Conservation (phyloP, 2,113 vertebrate genomes). For the Pollachius pollachius region DNA sequence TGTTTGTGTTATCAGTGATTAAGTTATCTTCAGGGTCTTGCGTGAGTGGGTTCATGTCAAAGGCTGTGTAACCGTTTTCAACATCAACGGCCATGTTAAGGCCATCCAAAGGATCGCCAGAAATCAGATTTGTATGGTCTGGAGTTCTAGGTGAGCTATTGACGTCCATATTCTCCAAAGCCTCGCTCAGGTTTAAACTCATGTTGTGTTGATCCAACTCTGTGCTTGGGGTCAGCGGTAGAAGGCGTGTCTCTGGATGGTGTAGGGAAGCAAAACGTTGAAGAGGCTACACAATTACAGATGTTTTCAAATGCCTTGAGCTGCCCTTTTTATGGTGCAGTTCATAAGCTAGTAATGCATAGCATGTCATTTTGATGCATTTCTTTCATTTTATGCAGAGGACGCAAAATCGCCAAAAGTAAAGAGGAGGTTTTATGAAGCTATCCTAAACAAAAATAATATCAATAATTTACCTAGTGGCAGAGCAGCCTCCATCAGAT, state of each 20-base stretch:
- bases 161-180: neutral
- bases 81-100: constrained; percentile 12
- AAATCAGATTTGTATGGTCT: constrained; percentile 28
- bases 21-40: neutral
- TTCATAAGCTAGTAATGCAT: no score
- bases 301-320: no score
- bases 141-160: constrained; percentile 11
- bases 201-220: constrained; percentile 42
- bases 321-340: no score
- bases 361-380: no score
- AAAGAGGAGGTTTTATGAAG: no score
- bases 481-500: constrained; percentile 75
- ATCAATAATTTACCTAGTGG: constrained; percentile 65
- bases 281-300: no score
- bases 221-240: constrained; percentile 75
- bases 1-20: constrained; percentile 8
- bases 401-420: no score
- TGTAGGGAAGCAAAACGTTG: constrained; percentile 38
- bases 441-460: no score
- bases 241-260: constrained; percentile 63
- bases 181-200: neutral
- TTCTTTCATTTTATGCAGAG: no score
- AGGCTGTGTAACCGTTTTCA: constrained; percentile 7
- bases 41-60: no score
- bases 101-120: constrained; percentile 23